Conservation (phyloP, 2,888 invertebrate genomes). For the Diploptera punctata region DNA sequence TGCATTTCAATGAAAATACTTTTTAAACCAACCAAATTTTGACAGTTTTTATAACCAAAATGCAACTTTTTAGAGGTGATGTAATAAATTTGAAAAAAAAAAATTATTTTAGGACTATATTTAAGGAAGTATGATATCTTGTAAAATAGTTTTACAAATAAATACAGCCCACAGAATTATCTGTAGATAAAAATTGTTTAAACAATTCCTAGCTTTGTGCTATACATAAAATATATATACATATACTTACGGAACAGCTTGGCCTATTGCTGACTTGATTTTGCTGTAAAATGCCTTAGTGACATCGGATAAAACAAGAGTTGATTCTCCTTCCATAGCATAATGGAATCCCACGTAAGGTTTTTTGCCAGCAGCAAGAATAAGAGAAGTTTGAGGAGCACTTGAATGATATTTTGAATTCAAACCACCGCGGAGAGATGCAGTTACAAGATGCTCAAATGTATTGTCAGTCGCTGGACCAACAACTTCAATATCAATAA, state of each 20-base stretch:
- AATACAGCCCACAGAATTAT: too few relatives aligned
- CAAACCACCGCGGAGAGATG: conserved; percentile 78
- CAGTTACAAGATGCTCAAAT: conserved; percentile 87
- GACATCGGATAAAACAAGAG: conserved; percentile 87
- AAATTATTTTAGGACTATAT: too few relatives aligned
- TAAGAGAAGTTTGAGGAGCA: conserved; percentile 77
- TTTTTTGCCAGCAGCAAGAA: conserved; percentile 78
- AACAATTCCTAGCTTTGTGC: not conserved
- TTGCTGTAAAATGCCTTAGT: conserved; percentile 91
- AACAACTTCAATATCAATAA: conserved; percentile 79
- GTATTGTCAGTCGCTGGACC: conserved; percentile 74
- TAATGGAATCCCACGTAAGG: conserved; percentile 91
- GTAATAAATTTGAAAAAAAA: too few relatives aligned
- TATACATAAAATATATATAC: not conserved
- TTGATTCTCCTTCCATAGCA: conserved; percentile 85
- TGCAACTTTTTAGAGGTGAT: too few relatives aligned
- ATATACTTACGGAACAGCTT: conserved; percentile 69
- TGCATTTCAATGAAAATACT: too few relatives aligned
- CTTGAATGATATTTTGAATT: conserved; percentile 72
- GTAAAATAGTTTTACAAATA: too few relatives aligned
- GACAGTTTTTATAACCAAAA: too few relatives aligned
- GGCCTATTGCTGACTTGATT: conserved; percentile 70
- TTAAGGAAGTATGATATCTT: too few relatives aligned
- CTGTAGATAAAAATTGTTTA: too few relatives aligned
- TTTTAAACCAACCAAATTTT: too few relatives aligned